Conservation (phyloP, 1,140 invertebrate species). For the Ectropis grisescens region DNA sequence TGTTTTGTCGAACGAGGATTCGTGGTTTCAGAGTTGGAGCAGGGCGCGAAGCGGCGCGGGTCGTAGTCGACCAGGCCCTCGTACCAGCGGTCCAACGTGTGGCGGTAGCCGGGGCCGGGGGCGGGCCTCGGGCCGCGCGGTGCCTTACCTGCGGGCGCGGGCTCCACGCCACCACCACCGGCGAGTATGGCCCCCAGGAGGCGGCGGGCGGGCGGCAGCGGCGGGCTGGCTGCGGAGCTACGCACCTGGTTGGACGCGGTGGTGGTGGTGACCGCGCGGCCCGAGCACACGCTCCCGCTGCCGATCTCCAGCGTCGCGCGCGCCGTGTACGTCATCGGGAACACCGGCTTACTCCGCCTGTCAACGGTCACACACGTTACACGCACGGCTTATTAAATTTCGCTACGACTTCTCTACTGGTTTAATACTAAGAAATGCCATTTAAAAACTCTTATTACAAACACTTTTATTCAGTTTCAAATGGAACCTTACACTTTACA, state of each 20-base stretch:
- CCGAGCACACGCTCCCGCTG: conserved; percentile 55
- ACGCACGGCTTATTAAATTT: no score
- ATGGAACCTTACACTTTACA: no score
- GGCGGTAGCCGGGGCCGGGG: not conserved
- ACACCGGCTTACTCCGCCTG: conserved; percentile 54
- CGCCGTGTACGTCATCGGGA: conserved; percentile 70
- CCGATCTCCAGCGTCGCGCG: conserved; percentile 70
- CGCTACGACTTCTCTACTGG: no score
- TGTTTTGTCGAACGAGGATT: no score
- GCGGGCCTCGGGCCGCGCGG: conserved; percentile 16
- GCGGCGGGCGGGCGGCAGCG: not conserved
- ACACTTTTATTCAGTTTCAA: no score
- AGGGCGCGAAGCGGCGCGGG: no score
- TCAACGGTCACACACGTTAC: conserved; percentile 20
- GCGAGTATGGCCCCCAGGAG: conserved; percentile 3
- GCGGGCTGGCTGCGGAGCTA: conserved; percentile 15
- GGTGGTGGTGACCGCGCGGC: conserved; percentile 64
- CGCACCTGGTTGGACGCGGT: conserved; percentile 64
- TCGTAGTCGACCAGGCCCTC: conserved; percentile 11
- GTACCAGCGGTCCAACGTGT: conserved; percentile 34
- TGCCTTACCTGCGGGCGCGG: conserved; percentile 2
- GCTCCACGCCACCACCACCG: conserved; percentile 2
- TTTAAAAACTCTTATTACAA: no score
- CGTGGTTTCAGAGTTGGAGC: no score
- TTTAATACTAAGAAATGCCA: no score